Base-by-base conservation (phyloP, 2,113 vertebrate species). In the Leucosticte australis region DNA sequence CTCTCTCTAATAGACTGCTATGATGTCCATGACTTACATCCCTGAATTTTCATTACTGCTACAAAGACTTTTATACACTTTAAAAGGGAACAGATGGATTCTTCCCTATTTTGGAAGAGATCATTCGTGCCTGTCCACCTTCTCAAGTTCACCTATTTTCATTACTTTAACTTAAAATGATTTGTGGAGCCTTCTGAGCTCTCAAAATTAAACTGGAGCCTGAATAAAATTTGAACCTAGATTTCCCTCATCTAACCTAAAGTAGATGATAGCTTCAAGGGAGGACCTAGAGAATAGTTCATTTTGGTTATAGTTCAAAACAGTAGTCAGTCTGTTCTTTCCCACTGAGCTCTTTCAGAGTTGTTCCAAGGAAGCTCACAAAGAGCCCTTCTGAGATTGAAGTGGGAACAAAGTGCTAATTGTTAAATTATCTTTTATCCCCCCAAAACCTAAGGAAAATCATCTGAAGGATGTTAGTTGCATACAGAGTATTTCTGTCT, bases 361-460 rank as follows among this genome's bases (percentile, higher is more conserved):
- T 94, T 95, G 74, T 84, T 96, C 87, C 92, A 89, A 94, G 95
- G 94, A 96, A 85, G 76, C 80, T 89, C 85, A 95, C 83, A 96
- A 96, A 96, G 74, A 96, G 55, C 84, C 81, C 67, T 71, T 96
- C 82, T 90, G 83, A 95, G 93, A 88, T 65, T 83, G 91, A 97
- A 97, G 88, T 94, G 89, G 90, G 95, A 97, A 97, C 92, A 97
- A 97, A 96, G 90, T 95, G 78, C 87, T 97, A 97, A 97, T 97
- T 97, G 97, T 94, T 89, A 89, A 80, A 95, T 90, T 96, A 89
- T 91, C 86, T 88, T 94, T 95, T 87, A 59, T 91, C 78, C 78
- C 65, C 68, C 53, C 47, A 93, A 95, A 90, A 96, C 80, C 92
- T 87, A 93, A 92, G 95, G 94, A 96, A 91, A 95, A 82, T 68